phyloP scores from a whole-genome alignment of 1,140 invertebrate genomes.

The Orius laevigatus region DNA sequence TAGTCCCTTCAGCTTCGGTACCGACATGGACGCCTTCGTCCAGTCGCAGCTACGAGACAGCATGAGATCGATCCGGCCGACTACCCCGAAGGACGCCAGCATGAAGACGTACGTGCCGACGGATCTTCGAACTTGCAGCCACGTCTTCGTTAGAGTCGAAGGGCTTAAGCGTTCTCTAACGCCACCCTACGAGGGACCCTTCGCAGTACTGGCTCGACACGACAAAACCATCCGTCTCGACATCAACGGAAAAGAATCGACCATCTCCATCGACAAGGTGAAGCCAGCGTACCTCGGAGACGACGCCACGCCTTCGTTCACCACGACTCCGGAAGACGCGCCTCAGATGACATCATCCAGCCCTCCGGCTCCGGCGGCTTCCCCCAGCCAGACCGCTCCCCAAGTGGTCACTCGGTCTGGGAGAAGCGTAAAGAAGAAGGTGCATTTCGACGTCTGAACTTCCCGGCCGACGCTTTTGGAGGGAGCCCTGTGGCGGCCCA shows the following conservation, averaged over 20 bases:
- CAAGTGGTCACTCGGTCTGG: neutral
- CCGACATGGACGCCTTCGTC: neutral
- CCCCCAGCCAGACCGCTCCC: neutral
- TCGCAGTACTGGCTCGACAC: too few relatives aligned
- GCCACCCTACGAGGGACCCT: too few relatives aligned
- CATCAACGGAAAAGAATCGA: constrained; percentile 12
- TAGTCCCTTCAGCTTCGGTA: neutral
- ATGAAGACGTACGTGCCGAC: too few relatives aligned
- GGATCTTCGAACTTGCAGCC: too few relatives aligned
- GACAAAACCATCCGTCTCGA: constrained; percentile 9
- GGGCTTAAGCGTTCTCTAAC: too few relatives aligned
- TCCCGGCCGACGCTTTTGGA: too few relatives aligned
- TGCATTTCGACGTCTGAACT: neutral
- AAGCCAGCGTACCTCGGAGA: neutral
- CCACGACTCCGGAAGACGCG: neutral
- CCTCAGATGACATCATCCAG: neutral
- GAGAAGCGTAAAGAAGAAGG: neutral
- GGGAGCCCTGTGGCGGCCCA: too few relatives aligned
- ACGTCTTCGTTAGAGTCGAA: too few relatives aligned
- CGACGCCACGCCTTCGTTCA: neutral
- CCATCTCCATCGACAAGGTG: neutral
- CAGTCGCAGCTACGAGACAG: neutral
- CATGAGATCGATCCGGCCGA: too few relatives aligned
- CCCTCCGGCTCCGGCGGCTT: neutral
- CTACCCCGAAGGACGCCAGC: too few relatives aligned